These are phyloP conservation scores for Australoheros scitulus DNA, from an alignment of 2,113 vertebrate genomes.

Conservation along the genomic window DNA sequence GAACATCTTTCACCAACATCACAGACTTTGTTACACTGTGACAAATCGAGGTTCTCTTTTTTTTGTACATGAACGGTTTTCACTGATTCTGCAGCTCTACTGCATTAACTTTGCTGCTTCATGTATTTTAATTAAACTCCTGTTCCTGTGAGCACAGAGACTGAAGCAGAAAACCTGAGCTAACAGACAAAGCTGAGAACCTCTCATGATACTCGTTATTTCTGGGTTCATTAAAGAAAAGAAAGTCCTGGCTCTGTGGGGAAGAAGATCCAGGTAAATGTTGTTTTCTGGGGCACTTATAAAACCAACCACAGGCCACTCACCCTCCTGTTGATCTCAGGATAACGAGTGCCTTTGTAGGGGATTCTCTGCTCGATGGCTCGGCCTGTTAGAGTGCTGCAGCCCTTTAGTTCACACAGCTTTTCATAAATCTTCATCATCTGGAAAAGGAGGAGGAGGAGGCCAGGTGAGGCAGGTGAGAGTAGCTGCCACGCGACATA, in stretches of 20 bases:
- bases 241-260: accelerated
- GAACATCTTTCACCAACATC: too few relatives aligned
- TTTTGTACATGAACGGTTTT: not conserved
- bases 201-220: not conserved
- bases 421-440: constrained; percentile 91
- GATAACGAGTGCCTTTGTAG: constrained; percentile 86
- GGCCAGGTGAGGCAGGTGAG: not conserved
- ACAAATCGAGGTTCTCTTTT: not conserved
- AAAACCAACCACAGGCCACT: not conserved
- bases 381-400: constrained; percentile 84
- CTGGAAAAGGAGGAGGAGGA: constrained; percentile 43
- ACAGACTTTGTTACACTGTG: accelerated
- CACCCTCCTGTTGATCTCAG: constrained; percentile 88
- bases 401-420: constrained; percentile 89
- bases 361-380: constrained; percentile 88
- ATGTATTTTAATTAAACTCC: not conserved
- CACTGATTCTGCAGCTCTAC: not conserved
- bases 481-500: not conserved
- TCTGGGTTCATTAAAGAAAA: not conserved
- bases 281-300: not conserved
- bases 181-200: not conserved
- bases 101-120: not conserved
- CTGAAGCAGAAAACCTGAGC: not conserved
- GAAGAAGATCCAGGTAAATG: not conserved
- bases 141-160: not conserved